Base-by-base conservation (phyloP, 2,888 invertebrate genomes). In the Podotricha telesiphe region DNA sequence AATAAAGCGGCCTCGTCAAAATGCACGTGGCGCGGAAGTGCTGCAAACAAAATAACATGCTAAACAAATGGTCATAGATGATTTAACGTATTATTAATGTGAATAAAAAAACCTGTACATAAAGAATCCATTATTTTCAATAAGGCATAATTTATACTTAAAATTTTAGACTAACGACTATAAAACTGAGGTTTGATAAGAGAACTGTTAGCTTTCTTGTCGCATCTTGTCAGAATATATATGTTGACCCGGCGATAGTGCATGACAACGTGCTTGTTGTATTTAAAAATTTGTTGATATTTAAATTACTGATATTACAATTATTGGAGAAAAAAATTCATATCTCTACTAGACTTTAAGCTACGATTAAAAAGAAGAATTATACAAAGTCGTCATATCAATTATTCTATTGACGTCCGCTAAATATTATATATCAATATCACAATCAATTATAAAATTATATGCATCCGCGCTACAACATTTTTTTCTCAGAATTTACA, bases 171-270 rank as follows among this genome's bases (percentile, higher is more conserved):
- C 6, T 42, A 42, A 15, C 1, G 1, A 42, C 7, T 42, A 7
- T 59, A 45, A n/a, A 45, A 59, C 22, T 59, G 45, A 17, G 17
- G 59, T 11, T 59, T 20, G 11, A 45, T 22, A 28, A 59, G 42
- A 45, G 45, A 59, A 59, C 59, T 45, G 45, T 28, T 59, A 59
- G 11, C n/a, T 59, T 59, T 45, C 40, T 59, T 28, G 28, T 17
- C 42, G 42, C 5, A 4, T 59, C 45, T 59, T 59, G 45, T 59
- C 45, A 28, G 59, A 59, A 45, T 28, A 22, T n/a, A 59, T 45
- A 59, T 45, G 28, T 45, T 45, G 15, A 15, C 40, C n/a, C 11
- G 53, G 20, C 15, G 58, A 7, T 6, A 20, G 58, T n/a, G n/a
- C 58, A 13, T 58, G 20, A 20, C 40, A 13, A 19, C 20, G 58